Base-by-base conservation (phyloP, 2,113 vertebrate genomes). In the Melanerpes aurifrons region DNA sequence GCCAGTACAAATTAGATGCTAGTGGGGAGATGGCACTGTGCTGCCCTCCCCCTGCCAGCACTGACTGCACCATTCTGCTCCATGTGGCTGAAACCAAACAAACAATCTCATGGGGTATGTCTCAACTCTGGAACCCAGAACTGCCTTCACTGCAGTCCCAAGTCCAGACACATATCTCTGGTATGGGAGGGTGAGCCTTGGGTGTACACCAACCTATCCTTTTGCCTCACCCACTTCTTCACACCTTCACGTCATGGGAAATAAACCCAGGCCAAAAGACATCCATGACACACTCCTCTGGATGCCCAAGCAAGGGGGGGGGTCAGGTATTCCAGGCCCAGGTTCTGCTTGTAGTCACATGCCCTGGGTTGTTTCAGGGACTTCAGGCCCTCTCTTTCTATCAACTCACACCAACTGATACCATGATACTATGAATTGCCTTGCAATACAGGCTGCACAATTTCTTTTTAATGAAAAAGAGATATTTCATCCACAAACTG, bases 171-270 rank as follows among this genome's bases (percentile, higher is more conserved):
- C 21, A 64, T 6, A 19, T 67, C 76, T 93, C 68, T 67, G 63
- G 64, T 82, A 24, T 63, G 57, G 56, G 47, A 76, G 82, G 56
- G 78, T 76, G 64, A 94, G 93, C 75, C 63, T 45, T 95, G 82
- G 86, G 66, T 64, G 61, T 93, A 57, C 53, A 83, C 43, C 80
- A 64, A 4, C 79, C 66, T 61, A 4, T 69, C 72, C 57, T 81
- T 91, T 35, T 86, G 69, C 69, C 88, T 93, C 82, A 88, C 82
- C 66, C 90, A 67, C 43, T 94, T 85, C 35, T 86, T 82, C 54
- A 22, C 28, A 37, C 43, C 2, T 85, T 87, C 0, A 3, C 77
- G 80, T 90, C 48, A 57, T 29, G 45, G 31, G 37, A 68, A 90
- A 54, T 61, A 74, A 16, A 54, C 28, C 67, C 17, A 40, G 53